phyloP scores from a whole-genome alignment of 2,113 vertebrate genomes.

The Malurus alboscapulatus region DNA sequence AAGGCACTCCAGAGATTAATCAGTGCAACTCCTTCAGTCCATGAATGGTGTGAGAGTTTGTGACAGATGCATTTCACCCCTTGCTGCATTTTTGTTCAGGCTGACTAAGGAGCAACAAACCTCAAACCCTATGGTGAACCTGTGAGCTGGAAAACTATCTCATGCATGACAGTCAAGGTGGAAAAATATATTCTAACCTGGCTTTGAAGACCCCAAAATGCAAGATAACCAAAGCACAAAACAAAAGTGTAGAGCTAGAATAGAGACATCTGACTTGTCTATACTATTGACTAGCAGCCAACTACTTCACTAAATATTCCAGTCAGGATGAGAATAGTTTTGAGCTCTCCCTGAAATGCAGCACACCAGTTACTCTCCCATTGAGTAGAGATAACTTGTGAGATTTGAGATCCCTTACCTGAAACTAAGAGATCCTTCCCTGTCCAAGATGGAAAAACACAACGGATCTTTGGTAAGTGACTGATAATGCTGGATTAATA shows the following conservation, averaged over 20 bases:
- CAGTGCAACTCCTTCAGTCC: background rate
- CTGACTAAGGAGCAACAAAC: background rate
- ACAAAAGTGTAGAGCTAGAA: background rate
- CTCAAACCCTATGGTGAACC: background rate
- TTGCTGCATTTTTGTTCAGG: background rate
- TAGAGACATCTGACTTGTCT: background rate
- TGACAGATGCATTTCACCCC: background rate
- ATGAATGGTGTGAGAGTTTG: background rate
- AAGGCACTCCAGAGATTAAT: background rate
- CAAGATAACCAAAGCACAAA: background rate
- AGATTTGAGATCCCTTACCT: background rate
- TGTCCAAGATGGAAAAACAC: background rate
- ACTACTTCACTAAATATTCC: background rate
- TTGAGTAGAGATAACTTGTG: rapidly evolving
- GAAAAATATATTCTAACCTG: background rate
- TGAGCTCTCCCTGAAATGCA: background rate
- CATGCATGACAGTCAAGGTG: rapidly evolving
- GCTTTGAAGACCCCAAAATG: background rate
- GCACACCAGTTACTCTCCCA: rapidly evolving
- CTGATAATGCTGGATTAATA: background rate
- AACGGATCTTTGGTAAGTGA: background rate
- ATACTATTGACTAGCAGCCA: background rate
- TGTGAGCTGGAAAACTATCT: background rate
- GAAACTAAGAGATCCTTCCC: background rate
- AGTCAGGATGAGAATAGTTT: background rate